phyloP scores from a whole-genome alignment of 1,140 invertebrate genomes.

The Mesaphorura yosii region DNA sequence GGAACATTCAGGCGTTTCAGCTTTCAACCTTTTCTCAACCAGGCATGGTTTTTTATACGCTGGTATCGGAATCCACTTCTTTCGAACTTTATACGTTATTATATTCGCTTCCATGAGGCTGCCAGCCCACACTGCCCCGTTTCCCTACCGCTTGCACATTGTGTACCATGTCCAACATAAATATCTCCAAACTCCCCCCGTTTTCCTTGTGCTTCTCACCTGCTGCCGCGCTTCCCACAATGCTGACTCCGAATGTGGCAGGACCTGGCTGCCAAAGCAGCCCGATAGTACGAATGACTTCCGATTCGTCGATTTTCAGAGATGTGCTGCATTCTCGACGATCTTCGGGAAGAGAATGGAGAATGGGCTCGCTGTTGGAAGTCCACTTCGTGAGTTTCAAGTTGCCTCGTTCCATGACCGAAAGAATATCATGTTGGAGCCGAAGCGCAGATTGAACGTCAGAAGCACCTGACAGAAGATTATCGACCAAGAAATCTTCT shows the following conservation, averaged over 20 bases:
- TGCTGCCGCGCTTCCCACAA: no score
- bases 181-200: no score
- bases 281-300: conserved; percentile 32
- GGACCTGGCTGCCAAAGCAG: conserved; percentile 32
- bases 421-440: conserved; percentile 29
- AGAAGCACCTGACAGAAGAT: conserved; percentile 36
- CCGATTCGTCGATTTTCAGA: conserved; percentile 13
- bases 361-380: conserved; percentile 27
- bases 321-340: background rate
- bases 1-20: no score
- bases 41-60: no score
- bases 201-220: no score
- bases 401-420: conserved; percentile 21
- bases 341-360: conserved; percentile 5
- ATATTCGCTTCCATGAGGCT: no score
- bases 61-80: no score
- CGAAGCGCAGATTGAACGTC: conserved; percentile 32
- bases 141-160: no score
- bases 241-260: conserved; percentile 24
- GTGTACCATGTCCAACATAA: no score
- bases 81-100: no score
- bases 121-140: no score
- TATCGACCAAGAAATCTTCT: conserved; percentile 39
- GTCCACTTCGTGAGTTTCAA: conserved; percentile 35
- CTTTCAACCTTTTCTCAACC: no score